These are phyloP conservation scores for Hemiscyllium ocellatum DNA, from an alignment of 2,113 vertebrate genomes.

Conservation along the genomic window DNA sequence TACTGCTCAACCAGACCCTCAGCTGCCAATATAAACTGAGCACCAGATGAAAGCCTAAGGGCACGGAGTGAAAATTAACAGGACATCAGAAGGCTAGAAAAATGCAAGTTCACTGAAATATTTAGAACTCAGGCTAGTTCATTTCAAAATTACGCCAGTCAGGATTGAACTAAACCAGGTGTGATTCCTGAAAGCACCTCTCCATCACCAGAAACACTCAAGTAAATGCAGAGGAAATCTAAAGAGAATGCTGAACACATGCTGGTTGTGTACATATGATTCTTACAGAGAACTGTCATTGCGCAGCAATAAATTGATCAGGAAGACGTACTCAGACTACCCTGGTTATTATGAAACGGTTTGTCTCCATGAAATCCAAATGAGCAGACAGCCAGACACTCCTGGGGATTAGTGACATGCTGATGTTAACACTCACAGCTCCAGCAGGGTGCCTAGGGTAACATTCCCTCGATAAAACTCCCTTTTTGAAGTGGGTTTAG, in stretches of 20 bases:
- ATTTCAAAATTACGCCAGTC: background rate
- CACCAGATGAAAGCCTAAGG: background rate
- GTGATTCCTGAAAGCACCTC: background rate
- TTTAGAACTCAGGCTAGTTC: background rate
- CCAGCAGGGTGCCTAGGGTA: background rate
- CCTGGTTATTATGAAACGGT: background rate
- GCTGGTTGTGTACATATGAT: background rate
- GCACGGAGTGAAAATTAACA: background rate
- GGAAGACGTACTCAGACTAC: background rate
- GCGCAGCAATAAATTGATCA: background rate
- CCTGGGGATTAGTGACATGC: constrained; percentile 7
- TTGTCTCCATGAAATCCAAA: background rate
- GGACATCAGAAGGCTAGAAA: background rate
- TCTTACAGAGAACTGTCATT: background rate
- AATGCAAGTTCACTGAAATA: background rate
- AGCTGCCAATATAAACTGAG: background rate
- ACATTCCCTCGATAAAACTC: background rate
- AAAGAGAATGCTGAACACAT: background rate
- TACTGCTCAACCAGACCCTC: background rate
- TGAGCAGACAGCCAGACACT: background rate
- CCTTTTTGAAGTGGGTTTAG: background rate
- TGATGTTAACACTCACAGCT: background rate
- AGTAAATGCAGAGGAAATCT: background rate
- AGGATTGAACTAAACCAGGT: background rate
- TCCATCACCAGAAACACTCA: background rate